Percentiles rank a stretch among this genome's conserved stretches.
Evolutionary conservation across 2,888 invertebrate genomes (phyloP).

Genomic region (Drosophila recens): DNA sequence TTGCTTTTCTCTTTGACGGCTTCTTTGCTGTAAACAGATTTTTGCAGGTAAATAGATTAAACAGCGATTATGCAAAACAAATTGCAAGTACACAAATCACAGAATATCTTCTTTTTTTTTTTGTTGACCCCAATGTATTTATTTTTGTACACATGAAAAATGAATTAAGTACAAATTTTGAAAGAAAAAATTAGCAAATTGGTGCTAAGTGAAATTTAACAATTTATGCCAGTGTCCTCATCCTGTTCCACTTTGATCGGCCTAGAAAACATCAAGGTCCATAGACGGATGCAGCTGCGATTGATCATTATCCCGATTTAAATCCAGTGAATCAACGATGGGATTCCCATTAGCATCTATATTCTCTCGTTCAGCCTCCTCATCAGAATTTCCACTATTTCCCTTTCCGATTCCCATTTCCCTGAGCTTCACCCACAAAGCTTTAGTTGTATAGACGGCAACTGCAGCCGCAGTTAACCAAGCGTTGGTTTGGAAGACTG

Average conservation of each 20-base stretch:
- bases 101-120: not conserved
- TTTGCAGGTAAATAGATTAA: slow-evolving; percentile 1
- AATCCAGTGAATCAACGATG: not conserved
- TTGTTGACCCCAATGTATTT: slow-evolving; percentile 2
- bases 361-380: not conserved
- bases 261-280: slow-evolving; percentile 1
- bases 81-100: not conserved
- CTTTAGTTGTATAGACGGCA: slow-evolving; percentile 32
- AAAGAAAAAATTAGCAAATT: not conserved
- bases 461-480: slow-evolving; percentile 53
- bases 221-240: not conserved
- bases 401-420: not conserved
- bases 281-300: not conserved
- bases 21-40: not conserved
- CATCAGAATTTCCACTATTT: not conserved
- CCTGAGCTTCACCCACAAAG: slow-evolving; percentile 47
- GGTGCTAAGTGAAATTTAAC: slow-evolving; percentile 2
- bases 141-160: slow-evolving; percentile 12
- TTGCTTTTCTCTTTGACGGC: not conserved
- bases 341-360: not conserved
- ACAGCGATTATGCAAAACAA: slow-evolving; percentile 5
- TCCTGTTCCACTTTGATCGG: not conserved
- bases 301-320: not conserved
- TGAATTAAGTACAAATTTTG: slow-evolving; percentile 13
- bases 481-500: slow-evolving; percentile 2